Base-by-base conservation (phyloP, 2,113 vertebrate species). In the Pseudorasbora parva region DNA sequence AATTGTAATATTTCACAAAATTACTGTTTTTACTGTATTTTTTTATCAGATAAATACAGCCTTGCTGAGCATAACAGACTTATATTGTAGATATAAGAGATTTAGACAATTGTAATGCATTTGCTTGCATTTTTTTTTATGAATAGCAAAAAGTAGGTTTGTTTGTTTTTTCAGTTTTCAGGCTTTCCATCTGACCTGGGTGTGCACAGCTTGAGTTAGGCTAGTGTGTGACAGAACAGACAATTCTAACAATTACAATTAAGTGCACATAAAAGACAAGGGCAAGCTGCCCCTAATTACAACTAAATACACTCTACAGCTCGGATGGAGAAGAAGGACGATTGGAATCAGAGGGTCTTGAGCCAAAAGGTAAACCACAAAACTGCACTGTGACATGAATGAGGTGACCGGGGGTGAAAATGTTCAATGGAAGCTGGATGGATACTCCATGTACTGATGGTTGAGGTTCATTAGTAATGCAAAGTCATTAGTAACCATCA, bases 231-330 rank as follows among this genome's bases (percentile, higher is more conserved):
- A 66, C 9, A 56, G 11, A 25, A 78, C 51, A 83, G 49, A 54
- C 71, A 57, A 60, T 78, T 78, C 72, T 78, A 82, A 73, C 66
- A 75, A n/a, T n/a, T n/a, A n/a, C n/a, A 82, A 59, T 64, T 23
- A 68, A 57, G 72, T 59, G 51, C n/a, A 59, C 45, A 79, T 77
- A 80, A 82, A 56, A 72, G 49, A 82, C 49, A 27, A 82, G 77
- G 72, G 72, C 47, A 80, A 51, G 54, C 27, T 74, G 81, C 74
- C 41, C 84, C 75, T 86, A 82, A 84, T 87, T 84, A 89, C 60
- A 86, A 72, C 69, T 75, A 51, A 69, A 88, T 45, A 25, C 71
- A 64, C 78, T 80, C 71, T 12, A 37, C 74, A 37, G 33, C 25
- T 30, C 19, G 9, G 51, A 33, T 33, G 33, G 72, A 78, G 25